Evolutionary conservation across 1,140 invertebrate genomes (phyloP).

Genomic region (Heliothis subflexa): DNA sequence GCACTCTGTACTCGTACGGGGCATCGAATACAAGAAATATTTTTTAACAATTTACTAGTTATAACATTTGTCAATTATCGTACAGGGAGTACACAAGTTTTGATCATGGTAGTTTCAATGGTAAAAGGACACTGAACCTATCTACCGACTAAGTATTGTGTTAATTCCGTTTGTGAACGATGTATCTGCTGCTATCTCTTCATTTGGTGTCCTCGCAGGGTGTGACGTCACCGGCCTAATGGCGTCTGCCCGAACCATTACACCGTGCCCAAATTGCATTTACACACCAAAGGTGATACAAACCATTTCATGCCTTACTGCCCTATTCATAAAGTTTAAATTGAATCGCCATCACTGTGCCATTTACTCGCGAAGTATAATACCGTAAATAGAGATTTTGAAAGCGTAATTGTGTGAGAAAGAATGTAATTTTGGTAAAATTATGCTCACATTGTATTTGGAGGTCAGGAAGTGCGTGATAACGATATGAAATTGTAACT

Average conservation of each 20-base stretch:
- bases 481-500: neutral
- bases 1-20: too few relatives aligned
- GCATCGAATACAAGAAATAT: too few relatives aligned
- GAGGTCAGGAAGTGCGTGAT: neutral
- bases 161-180: too few relatives aligned
- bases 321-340: neutral
- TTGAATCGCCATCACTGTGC: neutral
- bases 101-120: too few relatives aligned
- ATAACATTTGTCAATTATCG: too few relatives aligned
- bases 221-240: conserved; percentile 48
- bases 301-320: conserved; percentile 21
- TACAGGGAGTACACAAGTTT: too few relatives aligned
- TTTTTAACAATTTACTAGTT: too few relatives aligned
- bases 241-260: conserved; percentile 42
- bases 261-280: conserved; percentile 47
- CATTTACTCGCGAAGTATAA: conserved; percentile 18
- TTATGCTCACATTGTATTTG: neutral
- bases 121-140: too few relatives aligned
- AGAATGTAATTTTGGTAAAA: conserved; percentile 25
- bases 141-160: too few relatives aligned
- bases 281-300: conserved; percentile 21
- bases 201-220: neutral
- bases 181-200: neutral
- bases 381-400: conserved; percentile 21
- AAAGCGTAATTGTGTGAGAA: conserved; percentile 37